Percentiles rank a stretch among this genome's conserved stretches.
Conservation (phyloP, 2,888 invertebrate species). For the Drosophila barbarae region DNA sequence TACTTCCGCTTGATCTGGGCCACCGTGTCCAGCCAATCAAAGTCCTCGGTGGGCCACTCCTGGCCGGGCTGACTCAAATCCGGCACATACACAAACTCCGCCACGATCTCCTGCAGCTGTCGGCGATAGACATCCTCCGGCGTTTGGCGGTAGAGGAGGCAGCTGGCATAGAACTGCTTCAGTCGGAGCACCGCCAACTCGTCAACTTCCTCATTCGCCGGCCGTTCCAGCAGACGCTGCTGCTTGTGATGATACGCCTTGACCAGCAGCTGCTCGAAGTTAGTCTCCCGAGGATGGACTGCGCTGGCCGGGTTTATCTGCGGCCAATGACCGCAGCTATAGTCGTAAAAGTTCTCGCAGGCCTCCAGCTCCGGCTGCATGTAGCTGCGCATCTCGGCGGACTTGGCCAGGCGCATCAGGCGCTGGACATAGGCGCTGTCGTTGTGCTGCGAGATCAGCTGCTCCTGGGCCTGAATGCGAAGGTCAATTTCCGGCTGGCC, state of each 20-base stretch:
- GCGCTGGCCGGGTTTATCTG: conserved; percentile 71
- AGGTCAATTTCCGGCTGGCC: conserved; percentile 50
- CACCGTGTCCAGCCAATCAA: conserved; percentile 72
- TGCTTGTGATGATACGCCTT: conserved; percentile 69
- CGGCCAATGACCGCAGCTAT: conserved; percentile 76
- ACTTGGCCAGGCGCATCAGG: conserved; percentile 73
- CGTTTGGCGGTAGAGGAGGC: conserved; percentile 52
- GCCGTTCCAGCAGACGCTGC: conserved; percentile 59
- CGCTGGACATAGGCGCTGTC: conserved; percentile 68
- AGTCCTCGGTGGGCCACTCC: conserved; percentile 53
- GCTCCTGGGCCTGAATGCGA: conserved; percentile 58
- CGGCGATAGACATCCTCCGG: conserved; percentile 41
- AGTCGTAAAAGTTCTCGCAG: conserved; percentile 75
- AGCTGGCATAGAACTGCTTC: conserved; percentile 76
- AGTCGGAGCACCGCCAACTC: conserved; percentile 50
- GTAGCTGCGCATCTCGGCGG: conserved; percentile 74
- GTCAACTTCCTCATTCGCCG: conserved; percentile 48
- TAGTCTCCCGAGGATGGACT: conserved; percentile 63
- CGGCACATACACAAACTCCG: conserved; percentile 74
- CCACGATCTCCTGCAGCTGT: conserved; percentile 55
- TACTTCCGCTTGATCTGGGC: conserved; percentile 68
- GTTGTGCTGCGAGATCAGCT: conserved; percentile 65
- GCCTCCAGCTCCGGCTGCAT: conserved; percentile 69
- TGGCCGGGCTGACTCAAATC: conserved; percentile 46
- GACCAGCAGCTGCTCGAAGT: conserved; percentile 60